Evolutionary conservation across 2,113 vertebrate species (phyloP), one percentile per base, ranked within the genome.

Genomic region (Girardinichthys multiradiatus): DNA sequence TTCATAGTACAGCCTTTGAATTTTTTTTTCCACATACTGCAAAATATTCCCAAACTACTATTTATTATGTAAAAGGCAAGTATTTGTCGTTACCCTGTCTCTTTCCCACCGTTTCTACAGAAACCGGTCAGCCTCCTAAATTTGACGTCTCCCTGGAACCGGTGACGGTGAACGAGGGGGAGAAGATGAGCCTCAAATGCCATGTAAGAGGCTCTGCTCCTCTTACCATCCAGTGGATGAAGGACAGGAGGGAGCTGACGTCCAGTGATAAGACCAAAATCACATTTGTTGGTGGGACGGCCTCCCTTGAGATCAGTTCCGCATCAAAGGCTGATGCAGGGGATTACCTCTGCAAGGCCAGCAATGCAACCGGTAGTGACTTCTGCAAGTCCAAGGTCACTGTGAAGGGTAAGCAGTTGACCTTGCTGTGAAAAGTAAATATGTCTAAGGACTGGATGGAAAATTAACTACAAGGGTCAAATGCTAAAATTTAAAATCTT

Each of bases 281-380:
- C 86, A 95, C 95, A 12, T 99, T 97, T 91, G 91, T 86, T 61
- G 91, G 91, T 9, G 95, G 95, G 61, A 94, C 89, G 0, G 95
- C 97, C 29, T 83, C 93, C 62, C 90, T 99, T 82, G 96, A 96
- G 78, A 81, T 98, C 83, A 91, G 89, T 86, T 77, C 93, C 2
- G 87, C 90, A 57, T 89, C 91, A 7, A 96, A 95, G 90, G 86
- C 86, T 0, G 97, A 99, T 79, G 92, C 93, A 2, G 98, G 97
- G 39, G 98, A 99, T 85, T 99, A 98, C 24, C 76, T 97, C 14
- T 99, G 98, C 89, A 99, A 99, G 92, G 97, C 97, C 87, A 95
- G 95, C 73, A 99, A 99, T 62, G 76, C 89, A 37, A 93, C 85
- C 57, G 97, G 98, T 84, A 96, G 92, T 68, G 95, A 97, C 81